Conservation (phyloP, 1,140 invertebrate species). For the Caenorhabditis remanei region DNA sequence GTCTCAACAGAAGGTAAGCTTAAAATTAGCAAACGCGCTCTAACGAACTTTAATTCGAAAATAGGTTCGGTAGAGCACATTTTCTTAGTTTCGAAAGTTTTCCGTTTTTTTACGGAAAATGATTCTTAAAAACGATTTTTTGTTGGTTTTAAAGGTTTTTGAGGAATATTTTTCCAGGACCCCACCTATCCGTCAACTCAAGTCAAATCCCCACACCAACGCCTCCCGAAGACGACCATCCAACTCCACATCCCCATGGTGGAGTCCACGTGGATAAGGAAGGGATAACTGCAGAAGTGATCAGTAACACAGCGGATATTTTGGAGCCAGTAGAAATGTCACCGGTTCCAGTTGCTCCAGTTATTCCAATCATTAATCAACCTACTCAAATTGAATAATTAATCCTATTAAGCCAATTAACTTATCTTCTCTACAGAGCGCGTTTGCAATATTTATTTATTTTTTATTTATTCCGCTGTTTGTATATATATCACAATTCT, state of each 20-base stretch:
- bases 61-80: too few species aligned
- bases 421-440: too few species aligned
- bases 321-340: neutral
- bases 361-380: slow-evolving; percentile 14
- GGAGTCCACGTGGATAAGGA: neutral
- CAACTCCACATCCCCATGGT: slow-evolving; percentile 1
- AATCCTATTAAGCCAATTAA: too few species aligned
- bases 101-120: neutral
- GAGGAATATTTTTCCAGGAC: slow-evolving; percentile 8
- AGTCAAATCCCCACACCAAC: neutral
- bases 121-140: too few species aligned
- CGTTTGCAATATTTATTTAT: too few species aligned
- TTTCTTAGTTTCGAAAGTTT: too few species aligned
- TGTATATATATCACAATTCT: too few species aligned
- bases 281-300: neutral
- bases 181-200: neutral
- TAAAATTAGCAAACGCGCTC: neutral
- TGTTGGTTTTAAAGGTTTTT: too few species aligned
- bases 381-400: slow-evolving; percentile 6
- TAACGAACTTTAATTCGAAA: too few species aligned
- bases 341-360: neutral
- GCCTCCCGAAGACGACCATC: neutral
- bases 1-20: neutral
- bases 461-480: too few species aligned
- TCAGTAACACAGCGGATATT: slow-evolving; percentile 31